Evolutionary conservation across 2,113 vertebrate genomes (phyloP).

Genomic region (Poeciliopsis turrubarensis): DNA sequence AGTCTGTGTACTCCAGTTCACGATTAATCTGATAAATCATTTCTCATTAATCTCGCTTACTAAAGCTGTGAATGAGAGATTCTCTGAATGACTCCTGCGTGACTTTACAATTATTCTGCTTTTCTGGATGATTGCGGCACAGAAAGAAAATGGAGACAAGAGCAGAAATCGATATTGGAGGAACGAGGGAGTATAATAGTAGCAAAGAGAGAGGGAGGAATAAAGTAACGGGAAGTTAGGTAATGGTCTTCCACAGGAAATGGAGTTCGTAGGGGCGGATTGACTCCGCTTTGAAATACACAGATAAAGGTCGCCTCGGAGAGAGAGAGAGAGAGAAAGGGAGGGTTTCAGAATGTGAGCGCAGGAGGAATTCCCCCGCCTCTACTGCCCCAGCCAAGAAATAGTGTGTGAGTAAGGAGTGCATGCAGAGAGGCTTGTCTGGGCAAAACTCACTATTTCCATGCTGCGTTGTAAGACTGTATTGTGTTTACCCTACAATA

Average conservation of each 20-base stretch:
- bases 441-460: conserved; percentile 77
- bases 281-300: conserved; percentile 74
- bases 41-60: conserved; percentile 9
- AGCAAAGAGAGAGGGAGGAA: conserved; percentile 56
- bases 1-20: too few species aligned
- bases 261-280: conserved; percentile 77
- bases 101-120: conserved; percentile 55
- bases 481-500: conserved; percentile 61
- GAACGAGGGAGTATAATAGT: conserved; percentile 34
- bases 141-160: conserved; percentile 39
- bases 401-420: conserved; percentile 58
- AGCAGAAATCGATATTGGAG: conserved; percentile 49
- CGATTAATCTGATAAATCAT: too few species aligned
- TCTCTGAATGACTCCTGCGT: conserved; percentile 49
- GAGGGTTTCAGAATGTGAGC: conserved; percentile 76
- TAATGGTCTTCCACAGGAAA: conserved; percentile 81
- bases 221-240: conserved; percentile 76
- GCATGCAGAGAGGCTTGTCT: conserved; percentile 76
- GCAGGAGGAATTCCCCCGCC: conserved; percentile 84
- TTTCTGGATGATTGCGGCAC: conserved; percentile 49
- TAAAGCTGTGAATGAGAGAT: conserved; percentile 49
- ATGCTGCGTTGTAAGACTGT: conserved; percentile 48
- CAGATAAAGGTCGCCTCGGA: conserved; percentile 78
- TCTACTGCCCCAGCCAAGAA: conserved; percentile 75
- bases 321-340: conserved; percentile 48